A percentile compares a stretch with the other conserved stretches of the same genome.
Evolutionary conservation across 2,888 invertebrate genomes (phyloP).

Genomic region (Rhodophaea formosa): DNA sequence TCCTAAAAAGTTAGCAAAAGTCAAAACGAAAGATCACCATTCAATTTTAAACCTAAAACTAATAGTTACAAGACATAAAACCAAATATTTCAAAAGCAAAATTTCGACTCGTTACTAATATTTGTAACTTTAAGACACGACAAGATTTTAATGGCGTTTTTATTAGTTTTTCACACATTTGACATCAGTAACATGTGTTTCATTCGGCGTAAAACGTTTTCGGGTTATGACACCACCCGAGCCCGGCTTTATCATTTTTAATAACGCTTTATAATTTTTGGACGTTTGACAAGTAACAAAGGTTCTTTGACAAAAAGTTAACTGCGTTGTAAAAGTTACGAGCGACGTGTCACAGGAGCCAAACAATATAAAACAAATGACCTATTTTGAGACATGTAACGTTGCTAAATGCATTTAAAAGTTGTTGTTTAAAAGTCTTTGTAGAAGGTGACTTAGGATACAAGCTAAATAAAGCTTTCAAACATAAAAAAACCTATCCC

Average conservation of each 20-base stretch:
- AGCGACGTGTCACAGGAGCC: constrained; percentile 66
- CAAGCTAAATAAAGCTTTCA: too few relatives aligned
- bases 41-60: constrained; percentile 15
- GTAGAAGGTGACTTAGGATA: too few relatives aligned
- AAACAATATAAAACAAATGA: constrained; percentile 53
- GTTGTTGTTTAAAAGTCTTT: too few relatives aligned
- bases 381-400: background rate
- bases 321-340: constrained; percentile 65
- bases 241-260: constrained; percentile 67
- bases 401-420: background rate
- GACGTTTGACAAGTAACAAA: constrained; percentile 49
- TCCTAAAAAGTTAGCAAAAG: constrained; percentile 1
- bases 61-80: constrained; percentile 25
- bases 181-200: constrained; percentile 56
- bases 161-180: constrained; percentile 70
- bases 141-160: constrained; percentile 67
- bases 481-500: too few relatives aligned
- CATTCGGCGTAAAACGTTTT: constrained; percentile 49
- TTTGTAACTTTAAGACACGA: constrained; percentile 65
- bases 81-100: constrained; percentile 27
- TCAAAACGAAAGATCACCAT: constrained; percentile 11
- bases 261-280: constrained; percentile 36
- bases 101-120: constrained; percentile 36
- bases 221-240: constrained; percentile 69
- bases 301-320: constrained; percentile 77